Conservation (phyloP, 2,113 vertebrate species). For the Nothobranchius furzeri region DNA sequence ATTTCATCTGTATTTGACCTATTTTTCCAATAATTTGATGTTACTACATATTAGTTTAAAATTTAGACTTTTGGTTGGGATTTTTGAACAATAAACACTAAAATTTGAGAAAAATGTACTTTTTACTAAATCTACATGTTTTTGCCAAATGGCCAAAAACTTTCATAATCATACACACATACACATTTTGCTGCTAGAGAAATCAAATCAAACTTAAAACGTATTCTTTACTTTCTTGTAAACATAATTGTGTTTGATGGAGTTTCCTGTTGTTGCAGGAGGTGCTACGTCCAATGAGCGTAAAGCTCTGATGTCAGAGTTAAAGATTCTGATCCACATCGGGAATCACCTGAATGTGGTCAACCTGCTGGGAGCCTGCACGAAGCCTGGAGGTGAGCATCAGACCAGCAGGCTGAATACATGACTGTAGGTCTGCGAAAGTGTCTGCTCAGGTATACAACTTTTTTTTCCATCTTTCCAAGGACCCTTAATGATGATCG, state of each 20-base stretch:
- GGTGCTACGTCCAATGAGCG: slow-evolving; percentile 92
- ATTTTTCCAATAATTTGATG: neutral
- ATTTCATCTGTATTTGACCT: neutral
- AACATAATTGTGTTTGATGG: neutral
- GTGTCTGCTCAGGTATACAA: no score
- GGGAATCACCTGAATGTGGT: slow-evolving; percentile 94
- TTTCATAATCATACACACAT: no score
- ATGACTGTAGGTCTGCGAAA: neutral
- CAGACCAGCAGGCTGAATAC: neutral
- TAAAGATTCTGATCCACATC: slow-evolving; percentile 95
- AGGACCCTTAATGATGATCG: slow-evolving; percentile 95
- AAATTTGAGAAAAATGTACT: no score
- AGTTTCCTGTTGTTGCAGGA: slow-evolving; percentile 73
- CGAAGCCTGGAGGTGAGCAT: slow-evolving; percentile 90
- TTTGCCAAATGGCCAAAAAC: no score
- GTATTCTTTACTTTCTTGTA: no score
- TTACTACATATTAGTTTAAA: neutral
- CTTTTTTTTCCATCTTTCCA: neutral
- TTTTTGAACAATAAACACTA: no score
- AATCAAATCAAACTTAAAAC: no score
- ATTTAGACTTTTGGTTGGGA: no score
- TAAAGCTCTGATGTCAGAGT: slow-evolving; percentile 93
- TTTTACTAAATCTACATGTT: no score
- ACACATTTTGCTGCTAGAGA: no score
- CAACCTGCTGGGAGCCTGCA: slow-evolving; percentile 93